Evolutionary conservation across 2,797 vertebrate genomes (phyloP).

Genomic region (Clarias pachynema): DNA sequence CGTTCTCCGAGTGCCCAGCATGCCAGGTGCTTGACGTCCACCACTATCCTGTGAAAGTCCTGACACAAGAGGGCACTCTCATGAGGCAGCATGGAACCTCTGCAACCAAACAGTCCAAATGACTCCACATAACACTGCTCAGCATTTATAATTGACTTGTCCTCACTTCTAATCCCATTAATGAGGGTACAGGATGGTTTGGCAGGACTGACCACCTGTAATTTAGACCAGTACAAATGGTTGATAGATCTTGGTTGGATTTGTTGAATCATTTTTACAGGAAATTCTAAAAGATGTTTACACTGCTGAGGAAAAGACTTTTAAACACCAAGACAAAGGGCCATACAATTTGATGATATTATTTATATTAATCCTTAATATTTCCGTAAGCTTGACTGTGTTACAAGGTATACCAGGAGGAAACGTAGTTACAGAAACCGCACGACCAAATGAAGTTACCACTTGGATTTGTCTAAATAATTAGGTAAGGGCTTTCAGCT

Average conservation of each 20-base stretch:
- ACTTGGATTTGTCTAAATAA: too few relatives aligned
- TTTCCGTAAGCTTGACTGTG: not conserved
- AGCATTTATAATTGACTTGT: slow-evolving; percentile 18
- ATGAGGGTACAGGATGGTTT: not conserved
- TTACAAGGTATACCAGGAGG: not conserved
- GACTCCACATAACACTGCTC: slow-evolving; percentile 42
- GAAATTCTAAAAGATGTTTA: not conserved
- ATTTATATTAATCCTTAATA: not conserved
- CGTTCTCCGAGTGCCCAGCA: slow-evolving; percentile 59
- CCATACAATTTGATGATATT: not conserved
- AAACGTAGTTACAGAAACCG: not conserved
- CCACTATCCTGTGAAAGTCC: slow-evolving; percentile 44
- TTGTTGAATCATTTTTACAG: not conserved
- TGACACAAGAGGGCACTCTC: slow-evolving; percentile 45
- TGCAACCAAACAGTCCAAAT: slow-evolving; percentile 55
- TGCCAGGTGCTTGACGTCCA: slow-evolving; percentile 57
- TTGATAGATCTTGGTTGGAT: not conserved
- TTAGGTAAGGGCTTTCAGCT: too few relatives aligned
- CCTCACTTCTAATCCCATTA: slow-evolving; percentile 24
- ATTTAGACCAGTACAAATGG: not conserved
- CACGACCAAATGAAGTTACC: too few relatives aligned
- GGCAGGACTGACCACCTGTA: not conserved
- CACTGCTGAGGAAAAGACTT: not conserved
- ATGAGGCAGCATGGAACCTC: slow-evolving; percentile 47
- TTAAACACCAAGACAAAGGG: not conserved